Evolutionary conservation across 2,113 vertebrate species (phyloP).

Genomic region (Abramis brama): DNA sequence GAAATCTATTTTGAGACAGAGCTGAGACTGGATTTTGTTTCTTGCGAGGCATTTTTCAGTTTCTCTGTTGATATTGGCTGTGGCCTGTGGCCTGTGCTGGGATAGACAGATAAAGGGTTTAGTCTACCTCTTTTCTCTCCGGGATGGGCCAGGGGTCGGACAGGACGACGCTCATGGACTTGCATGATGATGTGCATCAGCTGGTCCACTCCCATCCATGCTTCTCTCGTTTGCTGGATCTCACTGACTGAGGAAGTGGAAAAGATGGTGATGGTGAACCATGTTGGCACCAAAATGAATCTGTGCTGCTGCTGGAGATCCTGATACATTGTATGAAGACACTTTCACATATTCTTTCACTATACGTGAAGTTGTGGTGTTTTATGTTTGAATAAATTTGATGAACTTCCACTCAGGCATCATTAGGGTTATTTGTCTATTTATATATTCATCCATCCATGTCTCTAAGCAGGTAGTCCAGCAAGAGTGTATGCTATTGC

Average conservation of each 20-base stretch:
- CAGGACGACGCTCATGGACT: background rate
- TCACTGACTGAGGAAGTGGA: background rate
- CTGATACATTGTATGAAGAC: background rate
- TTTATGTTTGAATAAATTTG: background rate
- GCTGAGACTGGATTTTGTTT: conserved; percentile 32
- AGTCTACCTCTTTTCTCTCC: conserved; percentile 25
- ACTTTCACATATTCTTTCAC: background rate
- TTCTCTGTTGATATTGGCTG: conserved; percentile 10
- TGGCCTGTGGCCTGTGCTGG: background rate
- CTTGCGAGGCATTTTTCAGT: background rate
- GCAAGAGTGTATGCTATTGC: background rate
- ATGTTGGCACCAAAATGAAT: background rate
- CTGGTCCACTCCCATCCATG: background rate
- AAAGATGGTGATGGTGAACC: background rate
- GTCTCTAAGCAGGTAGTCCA: conserved; percentile 11
- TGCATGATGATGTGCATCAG: background rate
- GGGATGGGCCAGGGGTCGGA: background rate
- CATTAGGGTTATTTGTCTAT: background rate
- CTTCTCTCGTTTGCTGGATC: background rate
- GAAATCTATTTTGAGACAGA: conserved; percentile 15
- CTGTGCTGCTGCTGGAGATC: background rate
- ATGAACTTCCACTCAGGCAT: background rate
- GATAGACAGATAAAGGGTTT: conserved; percentile 47
- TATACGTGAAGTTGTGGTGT: background rate
- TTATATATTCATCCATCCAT: background rate